A percentile compares a stretch with the other conserved stretches of the same genome.
Evolutionary conservation across 2,888 invertebrate genomes (phyloP).

Genomic region (Oscheius onirici): DNA sequence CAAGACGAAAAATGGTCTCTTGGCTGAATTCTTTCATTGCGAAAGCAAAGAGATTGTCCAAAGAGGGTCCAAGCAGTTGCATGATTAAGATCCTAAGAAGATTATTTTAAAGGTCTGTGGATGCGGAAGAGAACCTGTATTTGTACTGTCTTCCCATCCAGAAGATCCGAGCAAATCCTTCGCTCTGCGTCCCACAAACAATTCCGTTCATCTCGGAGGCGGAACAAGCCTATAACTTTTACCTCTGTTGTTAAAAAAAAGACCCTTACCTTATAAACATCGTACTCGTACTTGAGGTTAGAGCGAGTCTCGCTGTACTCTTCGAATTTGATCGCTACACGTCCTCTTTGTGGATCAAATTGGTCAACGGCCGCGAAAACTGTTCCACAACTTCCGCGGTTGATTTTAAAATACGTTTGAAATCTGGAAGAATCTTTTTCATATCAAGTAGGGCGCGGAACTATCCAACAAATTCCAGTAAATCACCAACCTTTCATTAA

Average conservation of each 20-base stretch:
- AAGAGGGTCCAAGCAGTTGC: slow-evolving; percentile 60
- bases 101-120: not conserved
- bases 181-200: slow-evolving; percentile 1
- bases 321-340: slow-evolving; percentile 64
- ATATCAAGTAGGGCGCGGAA: not conserved
- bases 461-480: no score
- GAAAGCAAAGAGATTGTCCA: slow-evolving; percentile 60
- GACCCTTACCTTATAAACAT: slow-evolving; percentile 41
- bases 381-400: slow-evolving; percentile 55
- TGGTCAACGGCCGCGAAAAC: slow-evolving; percentile 57
- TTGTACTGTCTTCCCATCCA: slow-evolving; percentile 27
- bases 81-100: slow-evolving; percentile 52
- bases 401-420: slow-evolving; percentile 51
- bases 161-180: slow-evolving; percentile 18
- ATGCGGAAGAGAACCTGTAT: slow-evolving; percentile 2
- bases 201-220: slow-evolving; percentile 8
- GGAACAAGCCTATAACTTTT: slow-evolving; percentile 4
- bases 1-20: slow-evolving; percentile 54
- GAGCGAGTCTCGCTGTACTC: slow-evolving; percentile 4
- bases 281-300: slow-evolving; percentile 56
- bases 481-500: slow-evolving; percentile 55
- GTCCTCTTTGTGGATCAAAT: slow-evolving; percentile 13
- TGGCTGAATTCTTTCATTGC: slow-evolving; percentile 51
- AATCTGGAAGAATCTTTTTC: slow-evolving; percentile 39
- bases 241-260: no score